Evolutionary conservation across 2,797 vertebrate species (phyloP).

Genomic region (Channa striata): DNA sequence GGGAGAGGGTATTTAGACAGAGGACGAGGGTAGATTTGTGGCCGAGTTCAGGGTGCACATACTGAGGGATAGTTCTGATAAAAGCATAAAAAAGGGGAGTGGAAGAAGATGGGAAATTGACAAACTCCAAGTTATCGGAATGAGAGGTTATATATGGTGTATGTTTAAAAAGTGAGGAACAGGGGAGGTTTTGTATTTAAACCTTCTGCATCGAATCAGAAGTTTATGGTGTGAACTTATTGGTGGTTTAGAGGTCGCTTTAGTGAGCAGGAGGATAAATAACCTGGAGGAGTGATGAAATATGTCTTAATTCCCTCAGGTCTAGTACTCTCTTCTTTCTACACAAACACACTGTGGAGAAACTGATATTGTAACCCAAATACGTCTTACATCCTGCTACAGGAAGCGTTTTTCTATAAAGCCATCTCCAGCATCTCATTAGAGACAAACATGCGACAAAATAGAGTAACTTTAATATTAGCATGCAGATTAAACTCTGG

Average conservation of each 20-base stretch:
- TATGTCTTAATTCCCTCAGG: constrained; percentile 60
- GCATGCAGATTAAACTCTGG: constrained; percentile 59
- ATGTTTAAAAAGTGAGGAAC: constrained; percentile 33
- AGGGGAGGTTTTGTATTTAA: constrained; percentile 36
- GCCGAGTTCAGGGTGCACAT: constrained; percentile 70
- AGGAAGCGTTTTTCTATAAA: constrained; percentile 69
- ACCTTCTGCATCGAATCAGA: constrained; percentile 49
- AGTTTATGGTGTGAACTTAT: constrained; percentile 53
- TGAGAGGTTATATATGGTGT: constrained; percentile 21
- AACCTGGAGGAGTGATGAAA: constrained; percentile 59
- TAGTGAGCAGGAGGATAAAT: constrained; percentile 58
- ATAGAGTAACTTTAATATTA: constrained; percentile 49
- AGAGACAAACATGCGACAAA: constrained; percentile 50
- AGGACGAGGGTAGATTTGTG: constrained; percentile 73
- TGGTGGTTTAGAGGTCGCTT: constrained; percentile 37
- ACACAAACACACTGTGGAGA: constrained; percentile 45
- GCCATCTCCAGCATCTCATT: constrained; percentile 69
- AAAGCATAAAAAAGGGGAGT: constrained; percentile 44
- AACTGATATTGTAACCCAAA: constrained; percentile 68
- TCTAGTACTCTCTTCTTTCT: constrained; percentile 50
- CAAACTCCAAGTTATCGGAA: constrained; percentile 59
- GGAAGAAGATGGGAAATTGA: constrained; percentile 58
- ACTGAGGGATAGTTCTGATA: constrained; percentile 50
- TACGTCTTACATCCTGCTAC: constrained; percentile 65
- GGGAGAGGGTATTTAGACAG: constrained; percentile 67